Conservation (phyloP, 1,140 invertebrate species). For the Brachionus koreanus region DNA sequence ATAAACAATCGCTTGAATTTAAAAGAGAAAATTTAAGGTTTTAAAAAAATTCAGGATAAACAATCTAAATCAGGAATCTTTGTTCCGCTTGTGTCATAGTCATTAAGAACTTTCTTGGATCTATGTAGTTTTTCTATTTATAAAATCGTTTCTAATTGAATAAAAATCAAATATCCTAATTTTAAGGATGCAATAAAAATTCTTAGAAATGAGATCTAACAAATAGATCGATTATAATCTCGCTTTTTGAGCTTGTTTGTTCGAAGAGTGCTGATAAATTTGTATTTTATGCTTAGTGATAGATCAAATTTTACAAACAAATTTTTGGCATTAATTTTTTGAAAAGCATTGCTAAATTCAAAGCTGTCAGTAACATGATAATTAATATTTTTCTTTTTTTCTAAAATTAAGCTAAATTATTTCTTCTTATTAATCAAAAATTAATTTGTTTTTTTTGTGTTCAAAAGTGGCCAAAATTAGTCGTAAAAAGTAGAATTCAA, state of each 20-base stretch:
- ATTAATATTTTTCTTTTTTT: neutral
- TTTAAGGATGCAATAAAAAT: neutral
- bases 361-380: constrained; percentile 26
- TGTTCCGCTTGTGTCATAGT: neutral
- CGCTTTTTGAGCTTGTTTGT: neutral
- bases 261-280: constrained; percentile 2
- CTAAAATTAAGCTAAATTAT: neutral
- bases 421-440: neutral
- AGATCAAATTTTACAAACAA: constrained; percentile 31
- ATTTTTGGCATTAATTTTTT: constrained; percentile 30
- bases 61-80: neutral
- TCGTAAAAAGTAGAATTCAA: neutral
- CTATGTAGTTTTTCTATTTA: neutral
- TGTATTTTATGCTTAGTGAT: constrained; percentile 26
- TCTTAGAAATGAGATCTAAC: neutral
- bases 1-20: neutral
- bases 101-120: neutral
- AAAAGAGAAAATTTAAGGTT: neutral
- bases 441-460: no score
- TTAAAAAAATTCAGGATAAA: neutral
- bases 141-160: neutral
- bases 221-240: neutral
- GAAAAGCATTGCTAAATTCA: neutral
- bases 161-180: neutral
- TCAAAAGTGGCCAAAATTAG: neutral